Evolutionary conservation across 2,113 vertebrate species (phyloP), one percentile per base, ranked within the genome.

Genomic region (Trichechus manatus): DNA sequence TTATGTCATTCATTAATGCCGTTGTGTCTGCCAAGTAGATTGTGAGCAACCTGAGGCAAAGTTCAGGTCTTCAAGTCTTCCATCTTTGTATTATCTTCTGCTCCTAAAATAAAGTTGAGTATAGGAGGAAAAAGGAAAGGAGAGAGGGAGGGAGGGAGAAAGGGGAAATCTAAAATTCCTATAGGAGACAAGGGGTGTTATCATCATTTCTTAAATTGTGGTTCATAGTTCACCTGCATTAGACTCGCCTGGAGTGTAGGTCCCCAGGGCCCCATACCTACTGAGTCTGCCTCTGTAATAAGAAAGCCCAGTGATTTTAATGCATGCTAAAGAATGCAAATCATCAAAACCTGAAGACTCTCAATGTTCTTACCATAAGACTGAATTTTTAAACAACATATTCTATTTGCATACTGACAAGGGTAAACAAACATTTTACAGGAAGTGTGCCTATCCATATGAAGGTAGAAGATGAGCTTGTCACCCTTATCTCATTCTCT

Each of bases 91-190:
- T 66, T 61, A 27, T 42, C 89, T 31, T 77, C 64, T 59, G 23
- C 31, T 92, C 33, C 66, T n/a, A 85, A 96, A 93, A 85, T 94
- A 68, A 86, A 94, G 42, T n/a, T 50, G 36, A 91, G 20, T 50
- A 88, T 9, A 59, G 22, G 31, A 19, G 39, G 22, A 23, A 11
- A 15, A n/a, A 31, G 23, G 39, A 33, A 20, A 31, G 44, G 42
- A 9, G 39, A 53, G 74, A 70, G 9, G 17, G 23, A n/a, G 13
- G 13, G 53, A 11, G 66, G 8, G 39, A 63, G 36, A 14, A 36
- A 44, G 9, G 44, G 68, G 22, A 17, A 89, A 83, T 64, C n/a
- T 50, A 50, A 74, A 82, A 56, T 82, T 91, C 27, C 36, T 68
- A 23, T 2, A 91, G 39, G 36, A 87, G 19, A 19, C 13, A 68